Base-by-base conservation (phyloP, 2,888 invertebrate species). In the Saturnia japonica region DNA sequence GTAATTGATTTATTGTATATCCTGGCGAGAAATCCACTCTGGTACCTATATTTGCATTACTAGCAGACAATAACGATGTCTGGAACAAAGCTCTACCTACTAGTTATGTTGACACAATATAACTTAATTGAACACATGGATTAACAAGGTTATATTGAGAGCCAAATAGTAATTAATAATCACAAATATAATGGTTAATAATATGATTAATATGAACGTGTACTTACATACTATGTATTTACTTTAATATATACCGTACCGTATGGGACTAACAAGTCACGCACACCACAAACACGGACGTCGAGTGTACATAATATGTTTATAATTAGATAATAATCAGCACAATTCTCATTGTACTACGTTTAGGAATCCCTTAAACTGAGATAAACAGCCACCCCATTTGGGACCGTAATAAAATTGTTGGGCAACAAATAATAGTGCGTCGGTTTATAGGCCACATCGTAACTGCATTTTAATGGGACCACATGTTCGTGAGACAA, bases 401-500 rank as follows among this genome's bases (percentile, higher is more conserved):
- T 81, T 73, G 72, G 68, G 34, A 71, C 77, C 71, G 34, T 68
- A 64, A 76, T 80, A 81, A 82, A 80, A 78, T 75, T 71, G 67
- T 71, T 68, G 74, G 76, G 75, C 72, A 76, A 82, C 84, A 83
- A 85, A 84, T 85, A 82, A 84, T 79, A 78, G 77, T 72, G 74
- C 72, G 78, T 78, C 77, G 76, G 79, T 81, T 82, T 79, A 80
- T 78, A 78, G 83, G 80, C 78, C 81, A 78, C 73, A 76, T 77
- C 75, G 85, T 83, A 82, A 83, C 80, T 80, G 80, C 78, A 78
- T 78, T 83, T 85, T 82, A 84, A 85, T 82, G 80, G 72, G 76
- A 77, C 82, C 84, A 80, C 81, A 80, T 82, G 79, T 79, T 77
- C 76, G 77, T 75, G 76, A 73, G 73, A 40, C 68, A 67, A 71